Evolutionary conservation across 2,888 invertebrate genomes (phyloP), one percentile per base, ranked within the genome.

Genomic region (Ornithoptera alexandrae): DNA sequence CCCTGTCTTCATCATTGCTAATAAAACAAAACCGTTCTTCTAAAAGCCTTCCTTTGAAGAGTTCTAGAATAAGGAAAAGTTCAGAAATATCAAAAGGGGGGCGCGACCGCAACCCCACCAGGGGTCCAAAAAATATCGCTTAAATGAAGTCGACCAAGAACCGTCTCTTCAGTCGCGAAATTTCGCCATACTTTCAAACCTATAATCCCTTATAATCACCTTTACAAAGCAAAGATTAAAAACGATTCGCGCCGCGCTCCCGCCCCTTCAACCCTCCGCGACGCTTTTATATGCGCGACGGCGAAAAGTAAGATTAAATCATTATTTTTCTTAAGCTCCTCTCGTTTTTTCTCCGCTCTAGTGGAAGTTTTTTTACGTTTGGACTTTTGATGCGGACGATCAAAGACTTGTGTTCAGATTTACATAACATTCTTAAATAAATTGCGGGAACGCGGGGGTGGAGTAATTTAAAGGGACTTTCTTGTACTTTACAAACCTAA

Each of bases 211-310:
- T 88, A 92, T 93, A 93, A 93, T 93, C 93, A 93, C 93, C 93
- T 93, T 93, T 93, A 93, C 93, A 93, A 93, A 93, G 93, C 93
- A 93, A 93, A 93, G 93, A 93, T 93, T 93, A 93, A 93, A 93
- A 93, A 89, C 92, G 91, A 90, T 92, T 92, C 92, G 87, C 89
- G 84, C 89, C 87, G 86, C 83, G 78, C 69, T 80, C 81, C 39
- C 78, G 79, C 83, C 77, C 81, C 39, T 60, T 75, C 67, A 24
- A 22, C 22, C 63, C 70, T 63, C 77, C 60, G 46, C 67, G 36
- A 30, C 22, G 70, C 70, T 67, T 93, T 92, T 92, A 92, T 93
- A 92, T 92, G 92, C 92, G 90, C 86, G 89, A 88, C 91, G 83
- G 88, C 90, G 90, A 88, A 89, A 91, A 92, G 90, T 86, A 85